phyloP scores from a whole-genome alignment of 2,888 invertebrate genomes.

The Operophtera brumata region DNA sequence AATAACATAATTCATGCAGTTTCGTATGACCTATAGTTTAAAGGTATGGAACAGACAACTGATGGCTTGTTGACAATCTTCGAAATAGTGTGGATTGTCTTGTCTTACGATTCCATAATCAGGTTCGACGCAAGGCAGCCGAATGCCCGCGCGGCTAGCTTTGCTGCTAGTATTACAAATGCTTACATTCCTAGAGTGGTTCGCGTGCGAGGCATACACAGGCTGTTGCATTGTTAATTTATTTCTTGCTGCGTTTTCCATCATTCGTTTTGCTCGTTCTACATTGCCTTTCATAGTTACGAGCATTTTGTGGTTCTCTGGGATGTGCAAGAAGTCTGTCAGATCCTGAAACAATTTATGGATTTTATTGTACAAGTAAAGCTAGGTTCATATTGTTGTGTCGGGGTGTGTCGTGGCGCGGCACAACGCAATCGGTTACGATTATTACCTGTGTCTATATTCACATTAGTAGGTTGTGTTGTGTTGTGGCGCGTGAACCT shows the following conservation, averaged over 20 bases:
- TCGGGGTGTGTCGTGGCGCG: too few species aligned
- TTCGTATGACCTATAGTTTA: slow-evolving; percentile 46
- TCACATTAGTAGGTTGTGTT: too few species aligned
- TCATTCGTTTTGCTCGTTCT: slow-evolving; percentile 62
- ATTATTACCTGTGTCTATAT: too few species aligned
- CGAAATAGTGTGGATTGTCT: slow-evolving; percentile 67
- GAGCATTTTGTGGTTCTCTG: slow-evolving; percentile 67
- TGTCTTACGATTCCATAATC: slow-evolving; percentile 66
- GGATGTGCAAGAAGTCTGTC: slow-evolving; percentile 53
- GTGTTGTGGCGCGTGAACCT: too few species aligned
- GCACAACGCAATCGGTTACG: too few species aligned
- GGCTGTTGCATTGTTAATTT: slow-evolving; percentile 51
- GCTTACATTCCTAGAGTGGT: slow-evolving; percentile 44
- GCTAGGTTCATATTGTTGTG: too few species aligned
- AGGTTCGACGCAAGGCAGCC: slow-evolving; percentile 63
- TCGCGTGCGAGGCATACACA: slow-evolving; percentile 48
- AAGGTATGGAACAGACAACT: slow-evolving; percentile 63
- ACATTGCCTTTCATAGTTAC: slow-evolving; percentile 60
- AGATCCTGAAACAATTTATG: slow-evolving; percentile 62
- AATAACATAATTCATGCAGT: too few species aligned
- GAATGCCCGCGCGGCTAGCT: slow-evolving; percentile 20
- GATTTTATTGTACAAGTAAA: too few species aligned
- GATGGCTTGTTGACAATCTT: slow-evolving; percentile 69
- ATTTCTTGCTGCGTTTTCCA: slow-evolving; percentile 45
- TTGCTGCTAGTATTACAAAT: slow-evolving; percentile 35